Conservation (phyloP, 2,113 vertebrate species). For the Aphyosemion australe region DNA sequence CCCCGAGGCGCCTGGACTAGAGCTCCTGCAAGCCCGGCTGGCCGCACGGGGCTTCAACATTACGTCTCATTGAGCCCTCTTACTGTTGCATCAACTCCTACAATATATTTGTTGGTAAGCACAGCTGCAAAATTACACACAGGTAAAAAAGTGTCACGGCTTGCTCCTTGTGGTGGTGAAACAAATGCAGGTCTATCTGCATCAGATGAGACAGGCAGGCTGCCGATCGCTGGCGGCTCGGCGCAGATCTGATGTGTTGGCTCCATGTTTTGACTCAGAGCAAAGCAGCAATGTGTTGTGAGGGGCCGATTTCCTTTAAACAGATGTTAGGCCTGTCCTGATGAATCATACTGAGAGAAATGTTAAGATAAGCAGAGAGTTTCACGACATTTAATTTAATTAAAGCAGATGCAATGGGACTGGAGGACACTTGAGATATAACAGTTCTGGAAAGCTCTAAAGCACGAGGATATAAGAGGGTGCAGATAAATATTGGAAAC, state of each 20-base stretch:
- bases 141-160: constrained; percentile 34
- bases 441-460: constrained; percentile 49
- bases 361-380: constrained; percentile 55
- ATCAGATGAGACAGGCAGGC: constrained; percentile 36
- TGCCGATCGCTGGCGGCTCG: constrained; percentile 31
- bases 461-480: constrained; percentile 1
- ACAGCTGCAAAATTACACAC: constrained; percentile 39
- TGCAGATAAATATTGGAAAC: not conserved
- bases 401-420: constrained; percentile 67
- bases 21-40: constrained; percentile 69
- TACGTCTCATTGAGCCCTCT: constrained; percentile 63
- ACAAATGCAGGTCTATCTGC: constrained; percentile 41
- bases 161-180: constrained; percentile 17
- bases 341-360: constrained; percentile 62
- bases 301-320: constrained; percentile 55
- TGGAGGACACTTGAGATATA: constrained; percentile 59
- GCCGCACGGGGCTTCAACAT: constrained; percentile 63
- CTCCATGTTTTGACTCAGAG: constrained; percentile 33
- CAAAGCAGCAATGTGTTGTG: constrained; percentile 25
- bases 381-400: constrained; percentile 73
- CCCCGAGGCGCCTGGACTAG: constrained; percentile 71
- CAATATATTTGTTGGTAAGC: constrained; percentile 46
- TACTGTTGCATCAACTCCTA: constrained; percentile 31
- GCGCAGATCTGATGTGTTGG: constrained; percentile 45
- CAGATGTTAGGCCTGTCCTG: constrained; percentile 70